Evolutionary conservation across 2,113 vertebrate species (phyloP), one percentile per base, ranked within the genome.

Genomic region (Esox niger): DNA sequence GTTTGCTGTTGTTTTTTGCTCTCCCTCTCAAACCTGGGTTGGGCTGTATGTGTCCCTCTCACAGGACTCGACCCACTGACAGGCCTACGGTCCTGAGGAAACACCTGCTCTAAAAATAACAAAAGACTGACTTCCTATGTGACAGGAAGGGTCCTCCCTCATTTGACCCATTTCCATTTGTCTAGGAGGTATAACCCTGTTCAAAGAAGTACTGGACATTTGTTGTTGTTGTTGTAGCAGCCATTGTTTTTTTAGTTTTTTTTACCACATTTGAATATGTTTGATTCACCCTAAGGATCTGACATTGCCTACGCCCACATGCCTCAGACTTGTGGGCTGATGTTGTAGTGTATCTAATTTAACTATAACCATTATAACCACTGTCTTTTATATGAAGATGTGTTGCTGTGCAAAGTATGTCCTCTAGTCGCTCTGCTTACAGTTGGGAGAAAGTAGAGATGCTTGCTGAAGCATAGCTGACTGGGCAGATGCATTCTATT

Each of bases 21-120:
- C 61, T 33, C 52, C 70, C 26, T 26, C 52, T 68, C 20, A n/a
- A n/a, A n/a, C n/a, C n/a, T n/a, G 20, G 54, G 35, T 62, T 11
- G 59, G 47, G 68, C 2, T 58, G 54, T 47, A 6, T 30, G 46
- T 15, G 13, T 46, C 27, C 65, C 31, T 74, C 32, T 75, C 47
- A 46, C 56, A 61, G 63, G 58, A 59, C 62, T 25, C n/a, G 17
- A 30, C 31, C 25, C 29, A 25, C 46, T 47, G 64, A 55, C 49
- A 60, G 62, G n/a, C 65, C 20, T 23, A 52, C 30, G 60, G 73
- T 84, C 82, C 73, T 49, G 64, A 90, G 89, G 89, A 91, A 88
- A 81, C 89, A 90, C 86, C 89, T 90, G 84, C 71, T 66, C 76
- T 86, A 82, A 74, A 76, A 80, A 88, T 82, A 90, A 92, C 89